These are phyloP conservation scores for Myotis lucifugus DNA, from an alignment of 2,113 vertebrate genomes.

Conservation along the genomic window DNA sequence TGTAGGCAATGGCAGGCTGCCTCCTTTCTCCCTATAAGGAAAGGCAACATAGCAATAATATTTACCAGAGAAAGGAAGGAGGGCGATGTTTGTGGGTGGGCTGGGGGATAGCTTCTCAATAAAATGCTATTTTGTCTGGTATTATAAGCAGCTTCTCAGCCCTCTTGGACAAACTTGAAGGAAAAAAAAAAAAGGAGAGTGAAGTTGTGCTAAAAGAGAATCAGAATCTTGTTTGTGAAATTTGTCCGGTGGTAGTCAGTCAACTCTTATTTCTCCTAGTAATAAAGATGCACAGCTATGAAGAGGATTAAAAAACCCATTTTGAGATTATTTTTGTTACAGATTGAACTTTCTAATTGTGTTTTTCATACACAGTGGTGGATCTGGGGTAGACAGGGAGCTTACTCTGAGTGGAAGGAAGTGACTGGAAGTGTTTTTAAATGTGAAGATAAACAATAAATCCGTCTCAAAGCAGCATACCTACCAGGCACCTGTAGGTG, in stretches of 20 bases:
- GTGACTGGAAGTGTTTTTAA: background rate
- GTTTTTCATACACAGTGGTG: background rate
- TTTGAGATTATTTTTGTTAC: slow-evolving; percentile 47
- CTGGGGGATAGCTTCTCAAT: background rate
- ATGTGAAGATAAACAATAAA: slow-evolving; percentile 24
- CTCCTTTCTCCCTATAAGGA: slow-evolving; percentile 24
- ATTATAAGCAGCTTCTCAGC: background rate
- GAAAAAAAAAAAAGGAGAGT: background rate
- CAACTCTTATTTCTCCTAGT: background rate
- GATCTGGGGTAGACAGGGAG: background rate
- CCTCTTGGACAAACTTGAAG: background rate
- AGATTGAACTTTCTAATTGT: slow-evolving; percentile 26
- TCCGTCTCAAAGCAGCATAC: background rate
- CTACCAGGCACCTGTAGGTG: background rate
- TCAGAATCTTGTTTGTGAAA: background rate
- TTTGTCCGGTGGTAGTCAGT: background rate
- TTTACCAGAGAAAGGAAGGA: slow-evolving; percentile 19
- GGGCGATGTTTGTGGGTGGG: background rate
- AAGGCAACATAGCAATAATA: background rate
- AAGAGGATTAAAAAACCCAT: background rate
- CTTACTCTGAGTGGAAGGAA: slow-evolving; percentile 4
- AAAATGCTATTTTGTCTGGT: background rate
- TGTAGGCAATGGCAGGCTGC: slow-evolving; percentile 56
- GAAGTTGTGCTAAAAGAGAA: background rate
- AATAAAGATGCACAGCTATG: background rate